phyloP scores from a whole-genome alignment of 1,140 invertebrate species.

The Conus ventricosus region DNA sequence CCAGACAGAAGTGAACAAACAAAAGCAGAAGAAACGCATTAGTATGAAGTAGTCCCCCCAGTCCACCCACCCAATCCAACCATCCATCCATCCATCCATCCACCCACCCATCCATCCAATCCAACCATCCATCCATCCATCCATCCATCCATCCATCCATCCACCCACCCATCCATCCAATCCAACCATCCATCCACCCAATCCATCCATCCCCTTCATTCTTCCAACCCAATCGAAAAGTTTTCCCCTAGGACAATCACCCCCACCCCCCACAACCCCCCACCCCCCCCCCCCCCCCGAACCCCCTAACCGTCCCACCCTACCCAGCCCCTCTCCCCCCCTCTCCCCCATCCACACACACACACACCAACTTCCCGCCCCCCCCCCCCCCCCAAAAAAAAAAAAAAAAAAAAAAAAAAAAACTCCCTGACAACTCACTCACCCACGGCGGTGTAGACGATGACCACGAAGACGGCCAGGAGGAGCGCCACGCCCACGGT shows the following conservation, averaged over 20 bases:
- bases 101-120: neutral
- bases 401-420: constrained; percentile 4
- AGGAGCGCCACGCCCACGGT: constrained; percentile 53
- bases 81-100: neutral
- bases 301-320: neutral
- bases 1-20: neutral
- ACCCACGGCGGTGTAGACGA: constrained; percentile 53
- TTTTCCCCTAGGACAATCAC: neutral
- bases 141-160: neutral
- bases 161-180: too few relatives aligned
- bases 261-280: neutral
- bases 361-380: too few relatives aligned
- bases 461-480: constrained; percentile 53
- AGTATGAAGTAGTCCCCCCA: neutral
- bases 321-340: neutral
- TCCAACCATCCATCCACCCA: too few relatives aligned
- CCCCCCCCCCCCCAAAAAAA: neutral
- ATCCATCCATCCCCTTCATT: too few relatives aligned
- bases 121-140: neutral
- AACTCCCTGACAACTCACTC: constrained; percentile 9
- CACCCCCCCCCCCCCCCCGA: neutral
- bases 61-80: neutral
- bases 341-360: too few relatives aligned
- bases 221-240: too few relatives aligned
- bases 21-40: neutral